Conservation (phyloP, 1,140 invertebrate genomes). For the Myzus persicae region DNA sequence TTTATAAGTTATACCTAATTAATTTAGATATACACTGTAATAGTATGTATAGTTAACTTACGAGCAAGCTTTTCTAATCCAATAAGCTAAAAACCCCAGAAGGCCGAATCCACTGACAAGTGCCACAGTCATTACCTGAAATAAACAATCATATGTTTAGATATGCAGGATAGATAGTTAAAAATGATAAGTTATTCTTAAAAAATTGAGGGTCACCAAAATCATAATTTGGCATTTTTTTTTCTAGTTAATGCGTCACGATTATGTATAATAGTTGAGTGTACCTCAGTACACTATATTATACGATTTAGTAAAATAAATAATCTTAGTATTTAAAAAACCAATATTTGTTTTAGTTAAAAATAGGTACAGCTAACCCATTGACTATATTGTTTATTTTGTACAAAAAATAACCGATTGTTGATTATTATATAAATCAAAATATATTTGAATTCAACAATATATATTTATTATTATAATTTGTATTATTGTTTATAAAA, state of each 20-base stretch:
- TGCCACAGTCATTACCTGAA: constrained; percentile 61
- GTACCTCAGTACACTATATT: background rate
- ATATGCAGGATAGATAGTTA: background rate
- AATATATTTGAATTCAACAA: too few species aligned
- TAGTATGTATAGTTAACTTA: constrained; percentile 40
- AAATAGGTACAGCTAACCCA: background rate
- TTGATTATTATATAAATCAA: too few species aligned
- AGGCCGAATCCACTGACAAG: constrained; percentile 62
- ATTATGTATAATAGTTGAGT: background rate
- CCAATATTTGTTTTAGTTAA: background rate
- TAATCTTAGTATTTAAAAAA: background rate
- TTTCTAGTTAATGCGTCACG: background rate
- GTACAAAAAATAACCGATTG: too few species aligned
- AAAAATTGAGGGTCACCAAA: background rate
- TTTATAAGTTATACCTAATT: too few species aligned
- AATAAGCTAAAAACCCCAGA: constrained; percentile 62
- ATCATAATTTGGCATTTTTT: background rate
- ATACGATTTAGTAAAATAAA: background rate
- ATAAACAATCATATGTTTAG: background rate
- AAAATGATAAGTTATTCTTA: background rate
- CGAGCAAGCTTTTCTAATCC: constrained; percentile 62
- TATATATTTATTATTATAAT: too few species aligned
- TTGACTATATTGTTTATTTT: background rate
- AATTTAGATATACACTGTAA: too few species aligned
- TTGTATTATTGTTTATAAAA: too few species aligned